phyloP scores from a whole-genome alignment of 2,113 vertebrate species.

The Peromyscus californicus region DNA sequence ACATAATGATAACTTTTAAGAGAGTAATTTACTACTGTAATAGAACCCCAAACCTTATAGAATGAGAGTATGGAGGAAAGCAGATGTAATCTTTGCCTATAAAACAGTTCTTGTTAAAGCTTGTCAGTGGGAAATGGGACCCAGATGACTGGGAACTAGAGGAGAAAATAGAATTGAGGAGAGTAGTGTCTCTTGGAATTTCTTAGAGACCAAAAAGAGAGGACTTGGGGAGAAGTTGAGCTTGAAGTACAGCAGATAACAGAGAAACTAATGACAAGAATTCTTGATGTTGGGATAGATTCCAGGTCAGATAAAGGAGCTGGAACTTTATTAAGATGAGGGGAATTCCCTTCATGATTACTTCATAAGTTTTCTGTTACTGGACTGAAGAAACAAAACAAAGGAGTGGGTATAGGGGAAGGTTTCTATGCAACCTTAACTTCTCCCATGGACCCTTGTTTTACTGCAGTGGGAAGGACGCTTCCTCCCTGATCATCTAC shows the following conservation, averaged over 20 bases:
- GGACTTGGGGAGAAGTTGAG: rapidly evolving
- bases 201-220: neutral
- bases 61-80: neutral
- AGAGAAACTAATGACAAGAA: neutral
- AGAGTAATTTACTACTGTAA: neutral
- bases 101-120: neutral
- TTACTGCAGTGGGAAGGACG: rapidly evolving
- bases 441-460: neutral
- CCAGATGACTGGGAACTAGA: neutral
- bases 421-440: neutral
- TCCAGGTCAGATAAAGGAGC: neutral
- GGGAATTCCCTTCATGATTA: neutral
- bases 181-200: neutral
- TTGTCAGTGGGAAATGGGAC: neutral
- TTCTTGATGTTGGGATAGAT: neutral
- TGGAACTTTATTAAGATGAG: neutral
- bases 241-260: neutral
- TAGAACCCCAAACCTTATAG: neutral
- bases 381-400: neutral
- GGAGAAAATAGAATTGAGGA: neutral
- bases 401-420: neutral
- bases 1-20: neutral
- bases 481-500: neutral
- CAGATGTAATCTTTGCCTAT: neutral
- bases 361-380: neutral